Percentiles rank a stretch among this genome's conserved stretches.
Evolutionary conservation across 1,140 invertebrate species (phyloP).

Genomic region (Zaprionus gabonicus): DNA sequence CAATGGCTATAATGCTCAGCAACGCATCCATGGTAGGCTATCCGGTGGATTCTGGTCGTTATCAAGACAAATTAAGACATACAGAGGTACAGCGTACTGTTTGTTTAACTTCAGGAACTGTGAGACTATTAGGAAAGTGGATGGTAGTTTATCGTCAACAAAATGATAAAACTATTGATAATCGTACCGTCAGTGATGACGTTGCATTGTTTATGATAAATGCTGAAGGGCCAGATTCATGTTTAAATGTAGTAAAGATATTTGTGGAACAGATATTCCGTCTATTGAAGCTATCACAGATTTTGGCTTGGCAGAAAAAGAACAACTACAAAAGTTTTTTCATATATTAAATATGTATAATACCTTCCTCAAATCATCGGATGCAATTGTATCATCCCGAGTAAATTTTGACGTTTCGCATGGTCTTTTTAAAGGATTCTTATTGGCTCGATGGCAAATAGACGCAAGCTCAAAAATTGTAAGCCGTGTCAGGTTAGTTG

Average conservation of each 20-base stretch:
- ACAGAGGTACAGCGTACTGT: slow-evolving; percentile 85
- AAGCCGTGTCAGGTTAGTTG: slow-evolving; percentile 54
- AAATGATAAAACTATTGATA: slow-evolving; percentile 85
- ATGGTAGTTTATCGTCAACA: slow-evolving; percentile 86
- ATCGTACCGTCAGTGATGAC: slow-evolving; percentile 86
- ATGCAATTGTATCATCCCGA: slow-evolving; percentile 52
- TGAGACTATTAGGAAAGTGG: slow-evolving; percentile 85
- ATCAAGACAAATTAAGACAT: slow-evolving; percentile 76
- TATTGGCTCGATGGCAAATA: slow-evolving; percentile 73
- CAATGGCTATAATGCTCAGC: slow-evolving; percentile 85
- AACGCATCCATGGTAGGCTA: slow-evolving; percentile 85
- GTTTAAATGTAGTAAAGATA: slow-evolving; percentile 84
- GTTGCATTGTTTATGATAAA: slow-evolving; percentile 74
- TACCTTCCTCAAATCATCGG: slow-evolving; percentile 83
- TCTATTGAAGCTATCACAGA: slow-evolving; percentile 84
- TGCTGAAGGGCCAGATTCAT: slow-evolving; percentile 84
- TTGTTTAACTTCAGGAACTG: slow-evolving; percentile 85
- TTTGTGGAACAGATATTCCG: slow-evolving; percentile 85
- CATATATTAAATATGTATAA: slow-evolving; percentile 86
- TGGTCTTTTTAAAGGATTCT: slow-evolving; percentile 67
- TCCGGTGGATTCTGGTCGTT: slow-evolving; percentile 86
- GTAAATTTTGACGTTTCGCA: slow-evolving; percentile 63
- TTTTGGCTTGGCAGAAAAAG: slow-evolving; percentile 86
- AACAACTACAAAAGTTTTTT: slow-evolving; percentile 86
- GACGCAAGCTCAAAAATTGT: slow-evolving; percentile 66